Base-by-base conservation (phyloP, 2,113 vertebrate species). In the Cyprinodon variegatus region DNA sequence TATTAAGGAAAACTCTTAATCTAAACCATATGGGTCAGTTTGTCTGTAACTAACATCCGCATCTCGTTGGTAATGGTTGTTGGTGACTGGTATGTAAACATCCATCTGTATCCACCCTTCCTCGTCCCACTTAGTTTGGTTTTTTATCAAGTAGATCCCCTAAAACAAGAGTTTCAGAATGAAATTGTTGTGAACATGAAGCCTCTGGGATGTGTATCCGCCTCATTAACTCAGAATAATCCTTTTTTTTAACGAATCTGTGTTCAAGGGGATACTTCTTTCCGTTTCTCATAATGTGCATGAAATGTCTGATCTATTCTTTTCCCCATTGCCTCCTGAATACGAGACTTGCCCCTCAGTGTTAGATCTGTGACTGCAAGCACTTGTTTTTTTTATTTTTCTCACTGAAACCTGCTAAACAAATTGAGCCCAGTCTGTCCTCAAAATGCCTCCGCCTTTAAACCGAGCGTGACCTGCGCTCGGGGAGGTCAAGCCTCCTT, bases 11-110 rank as follows among this genome's bases (percentile, higher is more conserved):
- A 29, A 29, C 29, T 29, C 29, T 29, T 29, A 29, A 29, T 29
- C 29, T 78, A 74, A 89, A 83, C 67, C 72, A 88, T 73, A 77
- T 11, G 61, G 76, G 72, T 86, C 37, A 13, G 57, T 78, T 74
- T 78, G 66, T 92, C 84, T 87, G 84, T 90, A 89, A 92, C 86
- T 76, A 84, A 86, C 77, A 70, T 61, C 41, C 77, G 89, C 88
- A 86, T 70, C 83, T 92, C 87, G 86, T 90, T 91, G 89, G 83
- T 90, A 88, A 92, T 91, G 90, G 84, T 89, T 87, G 73, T 83
- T 85, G 80, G 84, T 84, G 74, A 76, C 76, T 90, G 88, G 88
- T 93, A 88, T 92, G 85, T 88, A 90, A 91, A 87, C 90, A 65
- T 87, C 78, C 86, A 90, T 89, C 76, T 90, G 82, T 91, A 77